These are phyloP conservation scores for Otolemur garnettii DNA, from an alignment of 2,113 vertebrate genomes.

Conservation along the genomic window DNA sequence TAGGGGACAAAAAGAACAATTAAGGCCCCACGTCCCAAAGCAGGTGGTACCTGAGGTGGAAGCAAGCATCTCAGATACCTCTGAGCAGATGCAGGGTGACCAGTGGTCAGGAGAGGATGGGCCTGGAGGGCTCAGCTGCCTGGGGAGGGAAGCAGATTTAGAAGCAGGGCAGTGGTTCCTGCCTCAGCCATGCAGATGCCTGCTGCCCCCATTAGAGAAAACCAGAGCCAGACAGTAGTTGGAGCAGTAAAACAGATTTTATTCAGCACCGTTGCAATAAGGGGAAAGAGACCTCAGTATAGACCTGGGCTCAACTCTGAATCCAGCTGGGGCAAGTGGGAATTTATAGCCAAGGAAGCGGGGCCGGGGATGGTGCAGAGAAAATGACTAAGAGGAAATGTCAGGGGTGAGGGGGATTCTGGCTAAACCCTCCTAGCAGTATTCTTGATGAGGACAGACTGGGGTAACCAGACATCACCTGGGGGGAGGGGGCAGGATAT, in stretches of 20 bases:
- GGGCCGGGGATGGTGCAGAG: background rate
- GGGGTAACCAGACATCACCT: background rate
- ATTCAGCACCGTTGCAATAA: background rate
- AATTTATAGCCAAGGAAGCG: background rate
- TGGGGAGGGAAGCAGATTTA: accelerated
- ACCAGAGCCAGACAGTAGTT: background rate
- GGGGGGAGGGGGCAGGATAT: background rate
- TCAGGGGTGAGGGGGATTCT: background rate
- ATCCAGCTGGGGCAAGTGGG: background rate
- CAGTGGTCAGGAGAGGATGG: background rate
- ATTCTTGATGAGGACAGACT: background rate
- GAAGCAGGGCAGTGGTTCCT: no score
- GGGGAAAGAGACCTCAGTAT: background rate
- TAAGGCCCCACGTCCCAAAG: background rate
- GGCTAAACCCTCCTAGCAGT: background rate
- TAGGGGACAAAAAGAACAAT: background rate
- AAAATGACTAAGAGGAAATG: background rate
- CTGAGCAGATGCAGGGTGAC: background rate
- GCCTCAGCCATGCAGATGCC: background rate
- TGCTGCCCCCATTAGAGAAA: background rate
- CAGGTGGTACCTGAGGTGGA: no score
- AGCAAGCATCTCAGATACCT: background rate
- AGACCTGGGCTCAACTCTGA: background rate
- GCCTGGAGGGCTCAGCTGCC: accelerated
- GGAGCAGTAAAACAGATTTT: background rate